phyloP scores from a whole-genome alignment of 1,140 invertebrate species.

The Potamilus streckersoni region DNA sequence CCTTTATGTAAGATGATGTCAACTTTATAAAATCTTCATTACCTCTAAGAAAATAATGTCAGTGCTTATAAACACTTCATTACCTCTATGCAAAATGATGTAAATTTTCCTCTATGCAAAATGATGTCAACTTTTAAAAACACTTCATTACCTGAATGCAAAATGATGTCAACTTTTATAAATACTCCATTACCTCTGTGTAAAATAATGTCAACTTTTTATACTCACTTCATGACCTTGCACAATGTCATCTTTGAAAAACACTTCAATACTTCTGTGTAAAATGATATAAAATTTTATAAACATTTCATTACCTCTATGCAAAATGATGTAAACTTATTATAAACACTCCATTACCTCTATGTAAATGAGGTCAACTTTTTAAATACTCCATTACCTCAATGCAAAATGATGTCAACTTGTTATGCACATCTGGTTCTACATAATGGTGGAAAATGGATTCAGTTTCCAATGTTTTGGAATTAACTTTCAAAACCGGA shows the following conservation, averaged over 20 bases:
- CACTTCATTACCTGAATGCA: no score
- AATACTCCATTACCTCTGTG: constrained; percentile 64
- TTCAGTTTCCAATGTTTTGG: constrained; percentile 70
- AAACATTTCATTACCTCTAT: constrained; percentile 29
- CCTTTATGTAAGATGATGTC: no score
- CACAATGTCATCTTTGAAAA: no score
- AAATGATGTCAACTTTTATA: background rate
- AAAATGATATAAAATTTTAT: no score
- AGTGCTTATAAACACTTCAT: no score
- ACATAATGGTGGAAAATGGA: constrained; percentile 75
- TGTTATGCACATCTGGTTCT: constrained; percentile 70
- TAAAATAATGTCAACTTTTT: constrained; percentile 72
- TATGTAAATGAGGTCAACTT: background rate
- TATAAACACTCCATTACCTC: no score
- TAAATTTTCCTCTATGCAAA: constrained; percentile 70
- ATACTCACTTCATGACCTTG: no score
- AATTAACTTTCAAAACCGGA: constrained; percentile 74
- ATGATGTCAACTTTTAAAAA: constrained; percentile 66
- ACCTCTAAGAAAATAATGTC: no score
- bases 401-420: constrained; percentile 73
- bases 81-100: no score
- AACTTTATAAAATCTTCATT: no score
- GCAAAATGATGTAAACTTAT: no score
- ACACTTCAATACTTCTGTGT: no score
- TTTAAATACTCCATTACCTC: constrained; percentile 58